Conservation (phyloP, 2,113 vertebrate genomes). For the Budorcas taxicolor region DNA sequence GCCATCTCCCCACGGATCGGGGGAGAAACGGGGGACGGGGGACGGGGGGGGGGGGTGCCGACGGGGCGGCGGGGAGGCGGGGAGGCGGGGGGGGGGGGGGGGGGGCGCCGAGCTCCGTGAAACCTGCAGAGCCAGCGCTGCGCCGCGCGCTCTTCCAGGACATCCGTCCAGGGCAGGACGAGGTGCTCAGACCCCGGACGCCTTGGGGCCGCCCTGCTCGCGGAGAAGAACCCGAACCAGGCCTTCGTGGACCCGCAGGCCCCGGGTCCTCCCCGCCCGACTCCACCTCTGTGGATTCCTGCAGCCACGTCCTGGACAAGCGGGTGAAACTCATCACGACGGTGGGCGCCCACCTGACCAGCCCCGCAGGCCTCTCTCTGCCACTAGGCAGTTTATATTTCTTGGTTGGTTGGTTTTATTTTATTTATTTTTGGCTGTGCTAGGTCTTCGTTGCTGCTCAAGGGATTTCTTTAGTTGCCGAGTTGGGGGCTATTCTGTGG, state of each 20-base stretch:
- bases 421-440: neutral
- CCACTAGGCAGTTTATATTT: neutral
- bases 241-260: neutral
- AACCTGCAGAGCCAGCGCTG: neutral
- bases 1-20: neutral
- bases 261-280: neutral
- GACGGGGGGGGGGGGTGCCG: too few species aligned
- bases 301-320: neutral
- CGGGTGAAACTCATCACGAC: neutral
- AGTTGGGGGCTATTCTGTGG: neutral
- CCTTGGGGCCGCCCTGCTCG: neutral
- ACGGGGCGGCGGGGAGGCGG: rapidly evolving
- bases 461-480: neutral
- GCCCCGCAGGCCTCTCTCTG: neutral
- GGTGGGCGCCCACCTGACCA: neutral
- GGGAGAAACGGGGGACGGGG: neutral
- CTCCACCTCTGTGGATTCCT: neutral
- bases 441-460: neutral
- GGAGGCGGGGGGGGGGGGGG: rapidly evolving
- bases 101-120: neutral
- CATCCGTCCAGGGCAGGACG: neutral
- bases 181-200: neutral
- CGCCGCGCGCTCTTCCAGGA: neutral
- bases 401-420: neutral
- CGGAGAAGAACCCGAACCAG: neutral